Evolutionary conservation across 2,888 invertebrate genomes (phyloP), one percentile per base, ranked within the genome.

Genomic region (Vesta saturnalis): DNA sequence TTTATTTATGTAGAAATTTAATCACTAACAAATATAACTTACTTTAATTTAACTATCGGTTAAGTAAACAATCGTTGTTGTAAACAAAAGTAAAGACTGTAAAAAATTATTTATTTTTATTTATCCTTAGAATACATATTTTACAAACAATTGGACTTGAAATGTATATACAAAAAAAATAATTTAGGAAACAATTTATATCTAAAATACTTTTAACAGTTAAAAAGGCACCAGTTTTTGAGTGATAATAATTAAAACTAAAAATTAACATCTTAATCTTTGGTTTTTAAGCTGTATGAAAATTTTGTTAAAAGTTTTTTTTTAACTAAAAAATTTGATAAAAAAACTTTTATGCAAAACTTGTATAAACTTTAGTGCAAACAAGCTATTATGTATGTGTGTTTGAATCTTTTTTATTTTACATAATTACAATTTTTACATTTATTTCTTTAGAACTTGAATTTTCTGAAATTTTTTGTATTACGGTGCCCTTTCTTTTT

Each of bases 251-350:
- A 69, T 60, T 72, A 75, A 68, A 71, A 54, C 69, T 62, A 64
- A 63, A 57, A 70, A 72, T 63, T 69, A 66, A n/a, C 8, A 39
- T 4, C 39, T 39, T 39, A 39, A 74, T 83, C 83, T 84, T 84
- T 84, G 84, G 84, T 82, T 79, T 82, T 70, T 76, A 77, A 84
- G 84, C 84, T 83, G 84, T 79, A 84, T 82, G 84, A 83, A 73
- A 80, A 80, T 82, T 83, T 82, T 81, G 81, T 79, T 81, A 80
- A 79, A 75, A 78, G 78, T 71, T 73, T 79, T 80, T 61, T 60
- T 64, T 63, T 57, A 30, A 21, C 10, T 43, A 23, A 8, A 19
- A 6, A 49, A 5, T 46, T 46, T 12, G 46, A 64, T 57, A 58
- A 66, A 79, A n/a, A 79, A 75, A 71, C 75, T 79, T 75, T 70